phyloP scores from a whole-genome alignment of 2,113 vertebrate species.

The Nicator chloris region DNA sequence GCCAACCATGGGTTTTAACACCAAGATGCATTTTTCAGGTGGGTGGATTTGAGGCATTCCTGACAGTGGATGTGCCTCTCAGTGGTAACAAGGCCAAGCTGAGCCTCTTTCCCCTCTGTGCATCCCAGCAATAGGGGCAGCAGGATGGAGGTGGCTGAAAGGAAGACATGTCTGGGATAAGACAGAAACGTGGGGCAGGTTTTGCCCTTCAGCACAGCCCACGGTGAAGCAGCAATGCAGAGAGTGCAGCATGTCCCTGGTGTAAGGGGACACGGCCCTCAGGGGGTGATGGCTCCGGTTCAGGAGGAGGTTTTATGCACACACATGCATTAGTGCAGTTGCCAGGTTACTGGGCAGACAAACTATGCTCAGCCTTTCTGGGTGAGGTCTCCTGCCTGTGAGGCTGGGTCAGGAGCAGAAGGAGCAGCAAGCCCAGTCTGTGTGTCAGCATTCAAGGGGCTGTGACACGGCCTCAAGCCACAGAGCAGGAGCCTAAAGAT shows the following conservation, averaged over 20 bases:
- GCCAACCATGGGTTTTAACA: background rate
- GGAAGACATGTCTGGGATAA: background rate
- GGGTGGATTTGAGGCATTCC: background rate
- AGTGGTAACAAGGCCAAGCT: background rate
- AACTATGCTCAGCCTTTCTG: conserved; percentile 12
- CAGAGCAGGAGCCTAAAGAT: background rate
- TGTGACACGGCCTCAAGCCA: background rate
- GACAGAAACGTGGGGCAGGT: background rate
- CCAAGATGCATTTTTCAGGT: background rate
- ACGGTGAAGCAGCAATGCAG: background rate
- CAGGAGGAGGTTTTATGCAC: conserved; percentile 25
- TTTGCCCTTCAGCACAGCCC: background rate
- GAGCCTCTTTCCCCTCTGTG: background rate
- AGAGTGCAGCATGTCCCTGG: background rate
- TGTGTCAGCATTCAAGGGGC: background rate
- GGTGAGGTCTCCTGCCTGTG: background rate
- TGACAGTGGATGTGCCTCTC: fast-evolving
- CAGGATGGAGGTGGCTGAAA: background rate
- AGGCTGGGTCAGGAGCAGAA: background rate
- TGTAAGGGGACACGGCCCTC: background rate
- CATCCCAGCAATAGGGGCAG: fast-evolving
- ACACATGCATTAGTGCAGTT: conserved; percentile 12
- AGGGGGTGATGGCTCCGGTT: background rate
- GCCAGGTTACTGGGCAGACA: conserved; percentile 46
- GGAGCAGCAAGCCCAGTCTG: background rate